A percentile compares a stretch with the other conserved stretches of the same genome.
phyloP scores from a whole-genome alignment of 2,888 invertebrate genomes.

The Pammene fasciana region DNA sequence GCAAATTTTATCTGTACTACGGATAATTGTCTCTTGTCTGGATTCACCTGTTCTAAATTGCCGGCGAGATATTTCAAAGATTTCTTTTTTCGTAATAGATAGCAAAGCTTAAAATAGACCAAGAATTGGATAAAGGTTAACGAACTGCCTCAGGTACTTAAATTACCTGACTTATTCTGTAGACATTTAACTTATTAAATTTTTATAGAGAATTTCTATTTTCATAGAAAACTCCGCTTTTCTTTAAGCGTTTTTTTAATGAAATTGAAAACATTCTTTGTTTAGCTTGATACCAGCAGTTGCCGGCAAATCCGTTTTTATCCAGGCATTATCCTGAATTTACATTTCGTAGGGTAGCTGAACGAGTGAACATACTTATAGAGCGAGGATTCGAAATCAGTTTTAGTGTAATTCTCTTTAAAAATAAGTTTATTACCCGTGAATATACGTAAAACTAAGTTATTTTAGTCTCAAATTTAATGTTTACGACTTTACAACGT shows the following conservation, averaged over 20 bases:
- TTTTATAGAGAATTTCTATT: background rate
- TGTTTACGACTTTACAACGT: conserved; percentile 43
- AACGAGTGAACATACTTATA: too few species aligned
- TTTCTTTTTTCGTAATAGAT: conserved; percentile 1
- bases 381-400: conserved; percentile 57
- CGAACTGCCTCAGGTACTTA: background rate
- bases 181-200: background rate
- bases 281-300: conserved; percentile 57
- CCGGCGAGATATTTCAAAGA: conserved; percentile 24
- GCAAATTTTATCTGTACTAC: conserved; percentile 60
- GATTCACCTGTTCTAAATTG: conserved; percentile 37
- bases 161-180: background rate
- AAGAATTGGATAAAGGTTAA: background rate
- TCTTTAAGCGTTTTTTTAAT: conserved; percentile 44
- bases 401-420: conserved; percentile 56
- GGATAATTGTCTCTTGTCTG: conserved; percentile 54
- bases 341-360: conserved; percentile 60
- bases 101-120: background rate
- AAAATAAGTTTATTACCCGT: conserved; percentile 55
- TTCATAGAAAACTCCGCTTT: background rate
- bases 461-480: conserved; percentile 49
- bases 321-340: conserved; percentile 63
- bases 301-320: conserved; percentile 55
- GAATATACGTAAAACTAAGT: conserved; percentile 48
- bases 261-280: conserved; percentile 59